Percentiles rank a stretch among this genome's conserved stretches.
These are phyloP conservation scores for Phymatocera aterrima DNA, from an alignment of 2,888 invertebrate genomes.

Conservation along the genomic window DNA sequence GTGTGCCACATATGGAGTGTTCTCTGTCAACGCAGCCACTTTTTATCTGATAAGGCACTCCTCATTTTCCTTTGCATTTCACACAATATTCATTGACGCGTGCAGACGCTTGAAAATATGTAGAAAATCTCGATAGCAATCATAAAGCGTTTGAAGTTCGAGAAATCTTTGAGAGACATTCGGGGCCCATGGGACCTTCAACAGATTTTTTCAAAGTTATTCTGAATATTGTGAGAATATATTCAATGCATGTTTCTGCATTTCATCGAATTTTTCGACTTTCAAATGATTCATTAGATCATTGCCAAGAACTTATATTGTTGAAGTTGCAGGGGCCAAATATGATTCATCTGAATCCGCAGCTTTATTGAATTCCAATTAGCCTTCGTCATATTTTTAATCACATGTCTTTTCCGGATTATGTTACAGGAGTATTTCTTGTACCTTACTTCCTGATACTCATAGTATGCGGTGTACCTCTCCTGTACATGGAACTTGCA, in stretches of 20 bases:
- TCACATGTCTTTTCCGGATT: slow-evolving; percentile 46
- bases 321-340: background rate
- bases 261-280: background rate
- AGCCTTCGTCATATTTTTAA: background rate
- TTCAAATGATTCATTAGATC: background rate
- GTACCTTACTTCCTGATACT: slow-evolving; percentile 96
- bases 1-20: background rate
- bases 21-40: background rate
- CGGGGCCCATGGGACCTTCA: no score
- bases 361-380: background rate
- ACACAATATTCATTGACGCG: no score
- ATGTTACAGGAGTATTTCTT: slow-evolving; percentile 90
- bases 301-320: background rate
- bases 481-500: slow-evolving; percentile 95
- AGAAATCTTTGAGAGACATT: no score
- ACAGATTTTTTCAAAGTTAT: background rate
- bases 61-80: background rate
- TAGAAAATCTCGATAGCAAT: no score
- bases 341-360: background rate
- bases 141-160: no score
- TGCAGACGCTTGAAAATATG: no score
- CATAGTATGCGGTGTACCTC: slow-evolving; percentile 92
- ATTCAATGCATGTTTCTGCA: background rate
- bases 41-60: no score
- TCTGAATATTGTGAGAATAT: background rate